Evolutionary conservation across 1,140 invertebrate genomes (phyloP).

Genomic region (Panulirus ornatus): DNA sequence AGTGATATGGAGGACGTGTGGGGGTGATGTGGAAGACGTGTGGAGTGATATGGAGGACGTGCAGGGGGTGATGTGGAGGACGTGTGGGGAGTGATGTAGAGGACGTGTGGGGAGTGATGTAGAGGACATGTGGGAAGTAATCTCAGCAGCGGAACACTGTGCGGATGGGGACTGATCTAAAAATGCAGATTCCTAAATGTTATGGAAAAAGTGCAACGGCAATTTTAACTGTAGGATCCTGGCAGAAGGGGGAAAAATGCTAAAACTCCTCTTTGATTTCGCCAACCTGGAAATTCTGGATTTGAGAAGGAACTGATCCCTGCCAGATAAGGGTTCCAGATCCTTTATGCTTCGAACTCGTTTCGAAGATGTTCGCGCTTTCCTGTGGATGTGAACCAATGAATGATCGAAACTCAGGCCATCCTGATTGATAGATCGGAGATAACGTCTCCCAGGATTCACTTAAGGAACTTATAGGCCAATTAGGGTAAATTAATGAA

Average conservation of each 20-base stretch:
- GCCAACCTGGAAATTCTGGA: not conserved
- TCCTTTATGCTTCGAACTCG: not conserved
- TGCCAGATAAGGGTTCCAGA: not conserved
- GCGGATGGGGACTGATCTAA: too few species aligned
- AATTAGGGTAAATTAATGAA: slow-evolving; percentile 53
- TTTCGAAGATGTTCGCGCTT: not conserved
- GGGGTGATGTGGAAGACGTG: not conserved
- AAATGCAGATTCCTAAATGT: too few species aligned
- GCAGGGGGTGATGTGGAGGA: not conserved
- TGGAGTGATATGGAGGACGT: not conserved
- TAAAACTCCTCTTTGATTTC: too few species aligned
- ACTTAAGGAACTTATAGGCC: slow-evolving; percentile 33
- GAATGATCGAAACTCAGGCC: not conserved
- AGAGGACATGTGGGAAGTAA: not conserved
- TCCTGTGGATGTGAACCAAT: not conserved
- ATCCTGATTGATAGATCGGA: not conserved
- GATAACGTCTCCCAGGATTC: not conserved
- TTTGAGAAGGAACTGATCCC: slow-evolving; percentile 16
- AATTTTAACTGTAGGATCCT: not conserved
- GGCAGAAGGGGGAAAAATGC: too few species aligned
- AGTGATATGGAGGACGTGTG: not conserved
- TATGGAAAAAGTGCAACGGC: not conserved
- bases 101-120: not conserved
- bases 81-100: not conserved
- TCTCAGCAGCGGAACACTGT: too few species aligned